Conservation (phyloP, 2,888 invertebrate genomes). For the Apomyelois bistriatella region DNA sequence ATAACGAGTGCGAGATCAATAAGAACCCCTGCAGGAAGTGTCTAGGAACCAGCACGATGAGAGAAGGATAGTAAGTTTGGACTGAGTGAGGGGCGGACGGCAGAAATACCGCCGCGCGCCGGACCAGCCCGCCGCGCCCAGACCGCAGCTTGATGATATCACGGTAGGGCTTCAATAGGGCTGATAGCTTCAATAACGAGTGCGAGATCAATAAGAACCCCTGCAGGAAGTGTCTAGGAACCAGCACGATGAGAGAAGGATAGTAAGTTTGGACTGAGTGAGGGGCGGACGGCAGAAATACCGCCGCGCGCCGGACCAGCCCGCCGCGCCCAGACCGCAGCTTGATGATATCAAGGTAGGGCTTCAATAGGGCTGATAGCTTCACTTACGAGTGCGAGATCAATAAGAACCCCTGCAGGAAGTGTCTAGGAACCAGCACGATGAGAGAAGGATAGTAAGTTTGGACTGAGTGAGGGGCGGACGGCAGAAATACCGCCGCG, state of each 20-base stretch:
- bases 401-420: no score
- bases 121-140: slow-evolving; percentile 44
- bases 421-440: slow-evolving; percentile 98
- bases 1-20: no score
- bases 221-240: slow-evolving; percentile 96
- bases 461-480: slow-evolving; percentile 97
- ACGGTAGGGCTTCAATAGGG: slow-evolving; percentile 30
- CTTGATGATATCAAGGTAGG: slow-evolving; percentile 55
- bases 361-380: not conserved
- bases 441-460: slow-evolving; percentile 95
- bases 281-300: slow-evolving; percentile 98
- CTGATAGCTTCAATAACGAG: not conserved
- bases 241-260: slow-evolving; percentile 98
- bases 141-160: slow-evolving; percentile 61
- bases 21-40: slow-evolving; percentile 99
- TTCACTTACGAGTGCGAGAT: not conserved
- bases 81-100: slow-evolving; percentile 96
- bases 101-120: slow-evolving; percentile 90
- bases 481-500: slow-evolving; percentile 93
- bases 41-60: slow-evolving; percentile 96
- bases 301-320: slow-evolving; percentile 71
- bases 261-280: slow-evolving; percentile 94
- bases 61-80: slow-evolving; percentile 95
- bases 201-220: no score
- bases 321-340: slow-evolving; percentile 49